Percentiles rank a stretch among this genome's conserved stretches.
Evolutionary conservation across 2,113 vertebrate genomes (phyloP).

Genomic region (Apteryx owenii): DNA sequence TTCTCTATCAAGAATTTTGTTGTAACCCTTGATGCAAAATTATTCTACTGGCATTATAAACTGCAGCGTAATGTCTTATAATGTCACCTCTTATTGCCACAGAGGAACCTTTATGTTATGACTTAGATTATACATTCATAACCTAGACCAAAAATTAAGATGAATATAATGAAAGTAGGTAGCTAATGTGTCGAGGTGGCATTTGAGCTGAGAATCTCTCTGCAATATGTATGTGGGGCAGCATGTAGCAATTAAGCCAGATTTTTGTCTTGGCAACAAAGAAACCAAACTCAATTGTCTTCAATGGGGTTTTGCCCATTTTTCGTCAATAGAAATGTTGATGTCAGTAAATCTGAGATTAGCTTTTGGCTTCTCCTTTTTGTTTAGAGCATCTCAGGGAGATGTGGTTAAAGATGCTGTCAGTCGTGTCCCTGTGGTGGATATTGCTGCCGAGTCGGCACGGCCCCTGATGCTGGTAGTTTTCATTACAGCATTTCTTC

Average conservation of each 20-base stretch:
- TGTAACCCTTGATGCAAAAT: slow-evolving; percentile 33
- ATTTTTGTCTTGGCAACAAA: background rate
- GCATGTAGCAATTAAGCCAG: background rate
- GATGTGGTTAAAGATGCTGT: background rate
- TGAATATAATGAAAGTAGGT: background rate
- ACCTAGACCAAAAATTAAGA: background rate
- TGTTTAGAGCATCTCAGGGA: background rate
- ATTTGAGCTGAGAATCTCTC: background rate
- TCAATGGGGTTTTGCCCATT: background rate
- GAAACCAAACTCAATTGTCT: background rate
- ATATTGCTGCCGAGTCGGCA: background rate
- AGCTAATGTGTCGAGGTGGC: background rate
- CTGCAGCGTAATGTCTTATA: background rate
- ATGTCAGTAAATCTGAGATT: background rate
- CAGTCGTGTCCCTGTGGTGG: background rate
- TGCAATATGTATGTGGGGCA: background rate
- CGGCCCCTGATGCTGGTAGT: background rate
- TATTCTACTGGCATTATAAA: slow-evolving; percentile 54
- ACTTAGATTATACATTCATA: slow-evolving; percentile 12
- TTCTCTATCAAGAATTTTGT: slow-evolving; percentile 26
- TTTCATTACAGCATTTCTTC: background rate
- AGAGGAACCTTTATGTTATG: slow-evolving; percentile 26
- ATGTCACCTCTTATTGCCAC: background rate
- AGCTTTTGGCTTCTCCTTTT: background rate
- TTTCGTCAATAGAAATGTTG: background rate